Evolutionary conservation across 1,140 invertebrate genomes (phyloP).

Genomic region (Euura saliciscinereae): DNA sequence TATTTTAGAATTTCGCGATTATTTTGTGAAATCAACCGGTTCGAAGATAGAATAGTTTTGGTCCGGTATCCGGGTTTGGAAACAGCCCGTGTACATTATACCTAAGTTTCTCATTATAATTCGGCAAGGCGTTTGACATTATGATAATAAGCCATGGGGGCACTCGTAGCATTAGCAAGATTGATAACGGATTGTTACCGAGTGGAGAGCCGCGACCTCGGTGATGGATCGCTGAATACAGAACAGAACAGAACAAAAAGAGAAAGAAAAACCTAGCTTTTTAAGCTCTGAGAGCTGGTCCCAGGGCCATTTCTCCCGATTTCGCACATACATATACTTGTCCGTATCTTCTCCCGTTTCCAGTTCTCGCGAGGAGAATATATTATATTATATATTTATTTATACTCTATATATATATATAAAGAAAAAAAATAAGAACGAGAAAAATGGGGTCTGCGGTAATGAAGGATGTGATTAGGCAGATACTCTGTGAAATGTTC

Average conservation of each 20-base stretch:
- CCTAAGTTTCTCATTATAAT: constrained; percentile 16
- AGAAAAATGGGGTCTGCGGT: background rate
- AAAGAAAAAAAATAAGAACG: background rate
- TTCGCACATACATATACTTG: background rate
- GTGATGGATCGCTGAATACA: constrained; percentile 32
- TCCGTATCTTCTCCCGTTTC: background rate
- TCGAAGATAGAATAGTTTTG: background rate
- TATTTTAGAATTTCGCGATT: too few relatives aligned
- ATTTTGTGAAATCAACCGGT: background rate
- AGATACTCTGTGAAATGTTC: too few relatives aligned
- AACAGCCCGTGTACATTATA: background rate
- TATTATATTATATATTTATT: background rate
- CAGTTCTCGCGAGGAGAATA: background rate
- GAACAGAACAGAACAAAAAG: background rate
- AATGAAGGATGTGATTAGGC: background rate
- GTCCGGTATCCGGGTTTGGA: background rate
- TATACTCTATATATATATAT: background rate
- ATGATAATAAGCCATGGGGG: constrained; percentile 34
- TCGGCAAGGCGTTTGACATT: constrained; percentile 21
- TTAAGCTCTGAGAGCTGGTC: background rate
- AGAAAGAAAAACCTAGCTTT: constrained; percentile 14
- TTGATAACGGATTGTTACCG: constrained; percentile 40
- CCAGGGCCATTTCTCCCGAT: background rate
- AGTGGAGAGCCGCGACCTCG: constrained; percentile 16
- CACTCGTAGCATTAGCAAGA: constrained; percentile 37